These are phyloP conservation scores for Hypothenemus hampei DNA, from an alignment of 1,140 invertebrate species.

Conservation along the genomic window DNA sequence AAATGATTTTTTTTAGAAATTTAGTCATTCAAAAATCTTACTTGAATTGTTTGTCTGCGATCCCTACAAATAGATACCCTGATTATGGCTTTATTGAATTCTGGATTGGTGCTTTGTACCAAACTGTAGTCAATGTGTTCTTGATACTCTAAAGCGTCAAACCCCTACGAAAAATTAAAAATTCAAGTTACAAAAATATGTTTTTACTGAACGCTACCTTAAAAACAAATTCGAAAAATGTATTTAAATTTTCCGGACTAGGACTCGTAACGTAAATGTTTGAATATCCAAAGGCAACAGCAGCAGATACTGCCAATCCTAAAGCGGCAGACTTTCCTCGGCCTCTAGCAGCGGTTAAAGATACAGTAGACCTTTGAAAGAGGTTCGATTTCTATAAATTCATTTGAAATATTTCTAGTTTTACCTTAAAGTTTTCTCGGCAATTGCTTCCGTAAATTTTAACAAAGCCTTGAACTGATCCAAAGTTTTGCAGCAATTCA, in stretches of 20 bases:
- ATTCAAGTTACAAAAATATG: too few species aligned
- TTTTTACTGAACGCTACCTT: conserved; percentile 58
- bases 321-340: conserved; percentile 97
- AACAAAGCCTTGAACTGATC: conserved; percentile 92
- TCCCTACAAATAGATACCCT: conserved; percentile 87
- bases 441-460: conserved; percentile 92
- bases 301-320: conserved; percentile 87
- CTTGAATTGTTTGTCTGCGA: conserved; percentile 95
- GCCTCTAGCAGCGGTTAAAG: conserved; percentile 92
- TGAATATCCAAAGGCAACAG: conserved; percentile 85
- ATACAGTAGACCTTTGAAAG: conserved; percentile 70
- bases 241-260: conserved; percentile 96
- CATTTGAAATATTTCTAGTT: background rate
- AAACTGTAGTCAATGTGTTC: conserved; percentile 96
- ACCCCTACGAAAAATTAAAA: conserved; percentile 50
- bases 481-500: conserved; percentile 87
- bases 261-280: conserved; percentile 99
- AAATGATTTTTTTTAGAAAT: too few species aligned
- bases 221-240: conserved; percentile 95
- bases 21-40: conserved; percentile 40
- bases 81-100: conserved; percentile 95
- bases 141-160: conserved; percentile 92
- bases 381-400: too few species aligned
- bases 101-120: conserved; percentile 92
- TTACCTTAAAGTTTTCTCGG: conserved; percentile 76